phyloP scores from a whole-genome alignment of 2,797 vertebrate species.

The Syngnathus acus region DNA sequence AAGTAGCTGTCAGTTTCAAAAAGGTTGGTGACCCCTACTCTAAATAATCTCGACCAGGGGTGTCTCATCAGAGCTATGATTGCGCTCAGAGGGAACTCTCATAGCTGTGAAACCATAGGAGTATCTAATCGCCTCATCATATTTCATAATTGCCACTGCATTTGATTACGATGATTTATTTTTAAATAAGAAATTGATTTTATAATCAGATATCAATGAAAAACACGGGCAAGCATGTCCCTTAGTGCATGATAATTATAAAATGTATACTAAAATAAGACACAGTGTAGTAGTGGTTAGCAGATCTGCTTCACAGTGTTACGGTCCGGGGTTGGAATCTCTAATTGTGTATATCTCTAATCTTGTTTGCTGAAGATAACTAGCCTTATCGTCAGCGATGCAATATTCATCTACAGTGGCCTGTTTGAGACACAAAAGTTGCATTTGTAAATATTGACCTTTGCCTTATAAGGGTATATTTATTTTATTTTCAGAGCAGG shows the following conservation, averaged over 20 bases:
- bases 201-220: no score
- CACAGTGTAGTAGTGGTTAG: not conserved
- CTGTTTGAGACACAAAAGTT: not conserved
- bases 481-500: not conserved
- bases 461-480: not conserved
- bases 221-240: no score
- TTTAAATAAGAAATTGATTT: no score
- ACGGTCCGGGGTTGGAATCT: not conserved
- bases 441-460: not conserved
- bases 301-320: not conserved
- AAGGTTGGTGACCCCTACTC: no score
- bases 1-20: no score
- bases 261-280: not conserved
- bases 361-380: not conserved
- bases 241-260: no score
- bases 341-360: not conserved
- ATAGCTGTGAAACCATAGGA: not conserved
- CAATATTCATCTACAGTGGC: no score
- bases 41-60: not conserved
- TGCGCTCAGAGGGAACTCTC: not conserved
- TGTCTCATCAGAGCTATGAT: constrained; percentile 1
- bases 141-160: not conserved
- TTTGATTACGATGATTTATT: not conserved
- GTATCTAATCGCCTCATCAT: not conserved
- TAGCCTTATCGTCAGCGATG: no score